These are phyloP conservation scores for Gavia stellata DNA, from an alignment of 2,113 vertebrate genomes.

Conservation along the genomic window DNA sequence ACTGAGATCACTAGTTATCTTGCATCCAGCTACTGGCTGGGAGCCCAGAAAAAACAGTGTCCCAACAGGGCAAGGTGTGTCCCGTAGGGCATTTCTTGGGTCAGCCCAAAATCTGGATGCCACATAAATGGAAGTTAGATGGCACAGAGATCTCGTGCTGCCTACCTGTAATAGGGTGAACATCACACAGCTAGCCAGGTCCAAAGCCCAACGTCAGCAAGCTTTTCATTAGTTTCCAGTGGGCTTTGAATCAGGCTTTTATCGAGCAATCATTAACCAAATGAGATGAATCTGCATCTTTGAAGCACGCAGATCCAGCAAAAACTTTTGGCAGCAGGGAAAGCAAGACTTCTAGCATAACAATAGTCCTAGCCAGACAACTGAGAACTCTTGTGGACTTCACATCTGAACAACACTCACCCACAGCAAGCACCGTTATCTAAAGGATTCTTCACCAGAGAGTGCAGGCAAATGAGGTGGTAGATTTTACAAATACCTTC, in stretches of 20 bases:
- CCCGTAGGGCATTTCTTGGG: background rate
- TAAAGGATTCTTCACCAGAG: background rate
- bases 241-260: background rate
- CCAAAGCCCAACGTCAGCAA: background rate
- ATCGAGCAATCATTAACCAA: background rate
- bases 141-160: background rate
- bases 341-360: background rate
- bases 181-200: background rate
- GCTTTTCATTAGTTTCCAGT: background rate
- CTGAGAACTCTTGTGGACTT: background rate
- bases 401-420: background rate
- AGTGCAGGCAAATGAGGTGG: background rate
- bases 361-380: background rate
- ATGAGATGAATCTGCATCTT: background rate
- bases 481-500: background rate
- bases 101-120: background rate
- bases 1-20: background rate
- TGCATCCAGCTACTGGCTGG: background rate
- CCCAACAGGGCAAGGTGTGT: background rate
- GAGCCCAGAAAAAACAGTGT: background rate
- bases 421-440: background rate
- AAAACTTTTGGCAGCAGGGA: background rate
- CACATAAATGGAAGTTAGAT: background rate
- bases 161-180: background rate
- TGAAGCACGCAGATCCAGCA: background rate